Conservation (phyloP, 2,797 vertebrate genomes). For the Crocidura indochinensis region DNA sequence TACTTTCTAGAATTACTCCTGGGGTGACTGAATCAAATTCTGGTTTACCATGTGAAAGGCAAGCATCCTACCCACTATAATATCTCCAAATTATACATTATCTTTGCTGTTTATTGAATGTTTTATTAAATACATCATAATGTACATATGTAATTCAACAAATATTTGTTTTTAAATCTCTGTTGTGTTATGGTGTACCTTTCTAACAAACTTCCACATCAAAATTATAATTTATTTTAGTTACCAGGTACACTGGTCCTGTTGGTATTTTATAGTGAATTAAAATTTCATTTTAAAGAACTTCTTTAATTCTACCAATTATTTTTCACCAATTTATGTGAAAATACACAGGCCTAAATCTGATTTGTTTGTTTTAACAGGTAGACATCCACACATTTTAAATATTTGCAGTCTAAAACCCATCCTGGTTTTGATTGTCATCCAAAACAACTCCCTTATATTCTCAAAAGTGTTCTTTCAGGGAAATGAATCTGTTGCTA, state of each 20-base stretch:
- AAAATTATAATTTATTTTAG: not conserved
- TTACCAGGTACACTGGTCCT: not conserved
- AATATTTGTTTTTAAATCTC: not conserved
- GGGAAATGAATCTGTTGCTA: constrained; percentile 86
- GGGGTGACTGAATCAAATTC: too few species aligned
- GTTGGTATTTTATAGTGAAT: constrained; percentile 4
- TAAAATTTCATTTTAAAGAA: not conserved
- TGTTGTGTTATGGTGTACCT: not conserved
- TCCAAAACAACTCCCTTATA: constrained; percentile 44
- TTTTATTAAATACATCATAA: not conserved
- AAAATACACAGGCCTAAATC: constrained; percentile 26
- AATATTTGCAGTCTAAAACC: constrained; percentile 49
- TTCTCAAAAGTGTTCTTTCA: constrained; percentile 71
- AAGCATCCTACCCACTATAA: too few species aligned
- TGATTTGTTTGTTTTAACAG: constrained; percentile 55
- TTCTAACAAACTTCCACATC: not conserved
- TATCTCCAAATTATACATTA: not conserved
- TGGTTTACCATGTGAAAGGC: too few species aligned
- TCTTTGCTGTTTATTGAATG: not conserved
- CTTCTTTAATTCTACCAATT: not conserved
- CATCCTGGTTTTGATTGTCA: constrained; percentile 69
- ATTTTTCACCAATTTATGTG: constrained; percentile 60
- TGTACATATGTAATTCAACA: not conserved
- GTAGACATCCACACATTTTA: constrained; percentile 32
- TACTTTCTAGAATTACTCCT: too few species aligned